phyloP scores from a whole-genome alignment of 2,888 invertebrate species.

The Drosophila sordidapex region DNA sequence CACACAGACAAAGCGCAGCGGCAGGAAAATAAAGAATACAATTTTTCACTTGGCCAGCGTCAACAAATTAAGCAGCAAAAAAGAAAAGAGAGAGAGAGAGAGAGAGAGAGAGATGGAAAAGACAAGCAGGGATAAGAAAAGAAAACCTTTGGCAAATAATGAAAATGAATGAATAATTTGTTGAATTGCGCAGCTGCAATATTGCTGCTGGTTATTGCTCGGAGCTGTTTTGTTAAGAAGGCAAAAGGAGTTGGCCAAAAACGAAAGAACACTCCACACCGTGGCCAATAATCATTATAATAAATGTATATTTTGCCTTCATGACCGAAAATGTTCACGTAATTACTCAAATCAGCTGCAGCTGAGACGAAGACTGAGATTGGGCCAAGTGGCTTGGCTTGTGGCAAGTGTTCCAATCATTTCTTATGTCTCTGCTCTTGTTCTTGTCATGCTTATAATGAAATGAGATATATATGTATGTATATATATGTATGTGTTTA shows the following conservation, averaged over 20 bases:
- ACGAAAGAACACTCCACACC: neutral
- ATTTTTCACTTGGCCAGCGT: constrained; percentile 24
- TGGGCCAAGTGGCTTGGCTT: neutral
- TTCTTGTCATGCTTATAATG: constrained; percentile 37
- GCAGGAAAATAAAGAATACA: constrained; percentile 13
- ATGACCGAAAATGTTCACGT: constrained; percentile 14
- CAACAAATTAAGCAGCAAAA: constrained; percentile 9
- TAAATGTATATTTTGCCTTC: constrained; percentile 15
- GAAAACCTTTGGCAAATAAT: constrained; percentile 46
- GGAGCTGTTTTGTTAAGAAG: neutral
- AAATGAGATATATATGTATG: constrained; percentile 37
- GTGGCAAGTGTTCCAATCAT: constrained; percentile 14
- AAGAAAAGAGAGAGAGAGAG: neutral
- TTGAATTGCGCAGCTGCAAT: constrained; percentile 56
- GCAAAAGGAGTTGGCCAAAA: neutral
- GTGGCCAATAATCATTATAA: constrained; percentile 25
- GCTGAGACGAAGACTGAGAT: constrained; percentile 12
- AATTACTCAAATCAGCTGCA: constrained; percentile 39
- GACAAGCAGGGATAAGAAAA: constrained; percentile 1
- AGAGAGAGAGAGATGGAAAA: constrained; percentile 3
- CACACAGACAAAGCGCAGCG: constrained; percentile 3
- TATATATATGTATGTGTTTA: constrained; percentile 12
- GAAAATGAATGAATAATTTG: constrained; percentile 67
- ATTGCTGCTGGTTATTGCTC: constrained; percentile 18
- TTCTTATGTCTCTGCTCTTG: neutral